Conservation (phyloP, 2,113 vertebrate species). For the Mungos mungo region DNA sequence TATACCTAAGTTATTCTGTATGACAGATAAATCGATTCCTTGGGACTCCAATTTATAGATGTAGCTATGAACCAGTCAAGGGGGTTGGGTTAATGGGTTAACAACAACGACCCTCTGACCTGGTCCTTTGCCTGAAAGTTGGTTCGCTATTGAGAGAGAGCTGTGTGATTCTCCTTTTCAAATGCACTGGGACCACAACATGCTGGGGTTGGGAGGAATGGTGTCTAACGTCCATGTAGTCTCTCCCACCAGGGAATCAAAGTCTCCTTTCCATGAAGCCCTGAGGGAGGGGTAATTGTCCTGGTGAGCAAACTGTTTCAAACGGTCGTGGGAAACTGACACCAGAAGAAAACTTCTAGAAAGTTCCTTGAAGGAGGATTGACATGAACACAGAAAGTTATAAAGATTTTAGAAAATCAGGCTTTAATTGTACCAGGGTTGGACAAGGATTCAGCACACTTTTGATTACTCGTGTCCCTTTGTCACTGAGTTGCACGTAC, state of each 20-base stretch:
- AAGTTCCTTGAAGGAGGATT: neutral
- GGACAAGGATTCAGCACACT: neutral
- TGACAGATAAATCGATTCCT: neutral
- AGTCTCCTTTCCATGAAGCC: neutral
- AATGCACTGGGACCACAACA: neutral
- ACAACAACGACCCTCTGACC: neutral
- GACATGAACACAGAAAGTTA: neutral
- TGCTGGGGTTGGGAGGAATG: neutral
- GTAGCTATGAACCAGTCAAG: no score
- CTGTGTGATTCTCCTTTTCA: neutral
- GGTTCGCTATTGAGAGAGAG: neutral
- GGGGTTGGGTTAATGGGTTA: neutral
- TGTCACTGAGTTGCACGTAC: accelerated
- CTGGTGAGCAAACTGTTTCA: neutral
- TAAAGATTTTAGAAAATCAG: neutral
- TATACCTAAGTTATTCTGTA: accelerated
- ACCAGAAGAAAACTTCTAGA: neutral
- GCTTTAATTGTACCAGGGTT: no score
- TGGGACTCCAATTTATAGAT: neutral
- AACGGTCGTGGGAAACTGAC: neutral
- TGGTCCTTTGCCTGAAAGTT: neutral
- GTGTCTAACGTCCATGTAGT: no score
- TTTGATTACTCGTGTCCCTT: no score
- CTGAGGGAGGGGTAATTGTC: no score
- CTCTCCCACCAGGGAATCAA: neutral